Conservation (phyloP, 2,888 invertebrate genomes). For the Smittia sp. region DNA sequence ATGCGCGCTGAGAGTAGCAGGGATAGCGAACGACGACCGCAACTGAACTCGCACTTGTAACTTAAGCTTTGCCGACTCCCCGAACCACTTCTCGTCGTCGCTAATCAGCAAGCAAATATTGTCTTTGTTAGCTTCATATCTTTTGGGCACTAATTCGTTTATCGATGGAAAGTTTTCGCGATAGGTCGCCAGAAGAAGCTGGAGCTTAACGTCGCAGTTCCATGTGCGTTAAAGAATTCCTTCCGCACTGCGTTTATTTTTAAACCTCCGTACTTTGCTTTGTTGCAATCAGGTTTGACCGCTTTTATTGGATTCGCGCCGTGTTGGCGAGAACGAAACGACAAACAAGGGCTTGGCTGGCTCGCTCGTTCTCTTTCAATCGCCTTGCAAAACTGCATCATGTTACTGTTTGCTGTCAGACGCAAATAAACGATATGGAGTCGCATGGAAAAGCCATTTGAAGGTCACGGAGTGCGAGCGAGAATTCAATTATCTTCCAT, state of each 20-base stretch:
- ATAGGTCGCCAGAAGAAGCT: too few species aligned
- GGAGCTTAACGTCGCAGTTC: too few species aligned
- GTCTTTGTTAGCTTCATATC: too few species aligned
- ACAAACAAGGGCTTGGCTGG: conserved; percentile 8
- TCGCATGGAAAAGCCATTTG: neutral
- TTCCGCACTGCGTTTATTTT: conserved; percentile 17
- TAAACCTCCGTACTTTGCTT: neutral
- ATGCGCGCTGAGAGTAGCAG: neutral
- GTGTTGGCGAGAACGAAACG: neutral
- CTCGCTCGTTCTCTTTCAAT: neutral
- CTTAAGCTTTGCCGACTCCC: neutral
- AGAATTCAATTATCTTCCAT: neutral
- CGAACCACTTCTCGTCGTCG: neutral
- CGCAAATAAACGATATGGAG: neutral
- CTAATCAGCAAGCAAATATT: neutral
- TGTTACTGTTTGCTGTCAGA: neutral
- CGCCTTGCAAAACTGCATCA: neutral
- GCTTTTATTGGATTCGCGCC: neutral
- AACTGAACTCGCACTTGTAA: neutral
- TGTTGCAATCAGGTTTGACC: neutral
- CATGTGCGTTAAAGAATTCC: neutral
- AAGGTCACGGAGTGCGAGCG: neutral
- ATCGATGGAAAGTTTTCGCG: too few species aligned
- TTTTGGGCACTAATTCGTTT: too few species aligned
- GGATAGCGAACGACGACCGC: neutral